Conservation (phyloP, 2,113 vertebrate species). For the Sigmodon hispidus region DNA sequence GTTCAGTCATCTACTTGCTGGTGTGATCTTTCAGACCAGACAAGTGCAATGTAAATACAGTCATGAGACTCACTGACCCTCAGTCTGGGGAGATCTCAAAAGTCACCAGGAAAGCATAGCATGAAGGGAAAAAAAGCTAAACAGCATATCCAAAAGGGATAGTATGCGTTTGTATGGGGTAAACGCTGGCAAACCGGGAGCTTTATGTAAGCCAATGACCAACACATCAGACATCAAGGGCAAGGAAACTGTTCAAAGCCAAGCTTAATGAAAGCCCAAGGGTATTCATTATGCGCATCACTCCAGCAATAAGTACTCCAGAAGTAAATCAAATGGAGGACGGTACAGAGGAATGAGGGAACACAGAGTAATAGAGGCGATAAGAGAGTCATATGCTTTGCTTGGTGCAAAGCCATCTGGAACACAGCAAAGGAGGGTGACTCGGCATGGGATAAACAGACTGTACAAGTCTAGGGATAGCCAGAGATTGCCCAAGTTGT, state of each 20-base stretch:
- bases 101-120: background rate
- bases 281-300: constrained; percentile 72
- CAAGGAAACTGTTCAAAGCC: constrained; percentile 68
- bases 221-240: constrained; percentile 64
- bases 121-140: background rate
- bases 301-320: constrained; percentile 73
- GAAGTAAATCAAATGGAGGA: constrained; percentile 79
- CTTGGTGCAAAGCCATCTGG: constrained; percentile 74
- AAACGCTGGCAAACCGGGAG: constrained; percentile 47
- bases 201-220: constrained; percentile 57
- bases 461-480: background rate
- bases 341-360: constrained; percentile 49
- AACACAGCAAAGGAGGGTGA: constrained; percentile 57
- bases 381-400: constrained; percentile 71
- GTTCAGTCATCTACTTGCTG: background rate
- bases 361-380: constrained; percentile 70
- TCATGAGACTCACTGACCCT: background rate
- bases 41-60: background rate
- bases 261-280: constrained; percentile 75
- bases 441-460: background rate
- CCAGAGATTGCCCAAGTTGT: constrained; percentile 27
- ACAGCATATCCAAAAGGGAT: background rate
- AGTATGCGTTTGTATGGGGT: background rate
- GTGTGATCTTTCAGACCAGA: background rate
- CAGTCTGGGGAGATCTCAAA: background rate